Evolutionary conservation across 2,888 invertebrate genomes (phyloP).

Genomic region (Hirudinaria manillensis): DNA sequence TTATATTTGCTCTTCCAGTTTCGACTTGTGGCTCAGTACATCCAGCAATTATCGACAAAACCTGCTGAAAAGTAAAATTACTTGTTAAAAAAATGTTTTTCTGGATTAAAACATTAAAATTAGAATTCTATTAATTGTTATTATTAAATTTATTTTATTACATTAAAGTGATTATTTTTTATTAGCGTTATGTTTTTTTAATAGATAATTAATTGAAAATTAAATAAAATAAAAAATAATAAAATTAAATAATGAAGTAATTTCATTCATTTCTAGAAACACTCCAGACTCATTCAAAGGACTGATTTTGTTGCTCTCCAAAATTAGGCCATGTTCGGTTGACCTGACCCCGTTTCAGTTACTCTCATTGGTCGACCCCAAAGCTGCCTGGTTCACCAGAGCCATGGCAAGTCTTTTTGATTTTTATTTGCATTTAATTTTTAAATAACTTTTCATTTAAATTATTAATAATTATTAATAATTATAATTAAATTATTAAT

Average conservation of each 20-base stretch:
- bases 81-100: not conserved
- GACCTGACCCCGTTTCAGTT: conserved; percentile 17
- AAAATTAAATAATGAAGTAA: not conserved
- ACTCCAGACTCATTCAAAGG: conserved; percentile 12
- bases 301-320: not conserved
- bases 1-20: not conserved
- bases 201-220: too few relatives aligned
- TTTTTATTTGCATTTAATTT: not conserved
- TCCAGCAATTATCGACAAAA: not conserved
- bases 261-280: not conserved
- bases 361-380: conserved; percentile 24
- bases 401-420: not conserved
- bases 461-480: not conserved
- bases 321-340: not conserved
- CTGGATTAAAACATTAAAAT: too few relatives aligned
- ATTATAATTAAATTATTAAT: not conserved
- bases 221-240: too few relatives aligned
- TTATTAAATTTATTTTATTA: too few relatives aligned
- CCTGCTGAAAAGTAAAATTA: conserved; percentile 16
- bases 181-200: too few relatives aligned
- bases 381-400: conserved; percentile 18
- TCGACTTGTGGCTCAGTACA: conserved; percentile 8
- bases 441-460: not conserved
- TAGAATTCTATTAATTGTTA: too few relatives aligned
- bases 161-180: too few relatives aligned